These are phyloP conservation scores for Pachliopta kotzebuea DNA, from an alignment of 2,888 invertebrate species.

Conservation along the genomic window DNA sequence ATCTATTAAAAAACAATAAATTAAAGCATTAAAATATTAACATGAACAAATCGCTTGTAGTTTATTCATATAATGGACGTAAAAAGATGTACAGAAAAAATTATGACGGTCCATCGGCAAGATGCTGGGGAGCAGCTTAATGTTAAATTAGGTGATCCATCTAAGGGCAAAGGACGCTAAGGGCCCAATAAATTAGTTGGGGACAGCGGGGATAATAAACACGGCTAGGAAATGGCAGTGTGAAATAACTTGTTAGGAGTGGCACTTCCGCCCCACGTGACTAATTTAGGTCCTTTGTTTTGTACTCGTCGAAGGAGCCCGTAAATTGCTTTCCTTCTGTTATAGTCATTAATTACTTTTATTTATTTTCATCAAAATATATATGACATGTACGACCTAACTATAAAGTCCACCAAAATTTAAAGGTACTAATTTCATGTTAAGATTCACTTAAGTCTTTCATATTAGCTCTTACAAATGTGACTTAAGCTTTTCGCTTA, in stretches of 20 bases:
- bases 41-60: neutral
- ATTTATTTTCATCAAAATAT: no score
- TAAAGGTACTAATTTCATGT: no score
- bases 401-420: no score
- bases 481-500: no score
- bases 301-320: constrained; percentile 27
- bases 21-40: neutral
- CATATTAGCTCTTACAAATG: no score
- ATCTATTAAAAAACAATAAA: no score
- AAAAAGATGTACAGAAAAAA: constrained; percentile 36
- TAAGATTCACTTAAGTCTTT: no score
- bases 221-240: constrained; percentile 63
- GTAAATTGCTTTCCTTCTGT: constrained; percentile 30
- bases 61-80: neutral
- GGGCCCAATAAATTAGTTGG: constrained; percentile 76
- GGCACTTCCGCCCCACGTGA: constrained; percentile 67
- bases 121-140: constrained; percentile 53
- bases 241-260: constrained; percentile 72
- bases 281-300: constrained; percentile 72
- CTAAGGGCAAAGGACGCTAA: constrained; percentile 68
- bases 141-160: constrained; percentile 78
- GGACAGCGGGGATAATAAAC: constrained; percentile 76
- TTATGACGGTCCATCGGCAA: constrained; percentile 48
- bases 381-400: no score
- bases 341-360: neutral